These are phyloP conservation scores for Calidris pygmaea DNA, from an alignment of 2,113 vertebrate species.

Conservation along the genomic window DNA sequence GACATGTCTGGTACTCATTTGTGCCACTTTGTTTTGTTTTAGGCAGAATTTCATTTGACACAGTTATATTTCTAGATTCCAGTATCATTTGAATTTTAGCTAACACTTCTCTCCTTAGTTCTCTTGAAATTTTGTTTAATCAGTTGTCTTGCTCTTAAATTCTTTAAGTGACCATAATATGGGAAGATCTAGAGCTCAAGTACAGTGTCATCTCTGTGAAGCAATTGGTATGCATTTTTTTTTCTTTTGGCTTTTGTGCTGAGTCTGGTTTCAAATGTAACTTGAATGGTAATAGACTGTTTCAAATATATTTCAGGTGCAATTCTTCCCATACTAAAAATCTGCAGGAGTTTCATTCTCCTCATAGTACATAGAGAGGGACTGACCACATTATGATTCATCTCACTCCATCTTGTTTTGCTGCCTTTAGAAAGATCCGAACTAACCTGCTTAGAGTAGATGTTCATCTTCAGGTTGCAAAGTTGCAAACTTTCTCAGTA, in stretches of 20 bases:
- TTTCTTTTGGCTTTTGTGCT: background rate
- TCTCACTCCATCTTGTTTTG: background rate
- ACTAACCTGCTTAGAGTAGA: background rate
- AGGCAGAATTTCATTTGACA: background rate
- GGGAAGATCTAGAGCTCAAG: background rate
- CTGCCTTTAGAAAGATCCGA: background rate
- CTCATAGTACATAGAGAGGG: background rate
- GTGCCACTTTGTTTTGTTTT: background rate
- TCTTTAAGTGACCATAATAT: background rate
- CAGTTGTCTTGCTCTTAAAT: background rate
- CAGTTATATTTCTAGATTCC: background rate
- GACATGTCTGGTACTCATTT: background rate
- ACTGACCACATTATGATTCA: fast-evolving
- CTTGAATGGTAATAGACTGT: background rate
- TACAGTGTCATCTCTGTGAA: background rate
- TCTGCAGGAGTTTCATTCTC: background rate
- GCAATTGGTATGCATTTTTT: background rate
- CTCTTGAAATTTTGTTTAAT: background rate
- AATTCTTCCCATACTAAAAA: background rate
- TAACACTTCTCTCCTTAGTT: background rate
- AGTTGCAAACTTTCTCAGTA: background rate
- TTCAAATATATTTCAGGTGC: background rate
- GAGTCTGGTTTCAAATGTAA: background rate
- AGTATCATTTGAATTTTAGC: background rate
- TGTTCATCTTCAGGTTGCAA: background rate